Percentiles rank a stretch among this genome's conserved stretches.
Evolutionary conservation across 2,888 invertebrate species (phyloP).

Genomic region (Stomorhina lunata): DNA sequence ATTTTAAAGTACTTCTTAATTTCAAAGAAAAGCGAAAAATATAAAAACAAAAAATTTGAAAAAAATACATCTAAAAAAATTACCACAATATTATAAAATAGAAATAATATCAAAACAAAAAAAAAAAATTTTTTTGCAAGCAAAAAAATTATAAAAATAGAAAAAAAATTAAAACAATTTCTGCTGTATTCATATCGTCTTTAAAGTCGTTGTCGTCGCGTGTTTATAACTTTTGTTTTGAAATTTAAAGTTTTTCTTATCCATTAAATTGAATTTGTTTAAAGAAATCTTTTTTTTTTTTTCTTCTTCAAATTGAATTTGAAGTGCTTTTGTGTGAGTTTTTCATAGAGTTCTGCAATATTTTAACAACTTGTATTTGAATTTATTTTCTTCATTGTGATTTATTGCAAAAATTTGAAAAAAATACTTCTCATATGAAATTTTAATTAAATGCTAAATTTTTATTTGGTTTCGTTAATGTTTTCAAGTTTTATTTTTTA

Average conservation of each 20-base stretch:
- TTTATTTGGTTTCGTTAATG: background rate
- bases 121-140: conserved; percentile 11
- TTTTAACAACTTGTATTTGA: conserved; percentile 32
- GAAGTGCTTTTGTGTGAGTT: background rate
- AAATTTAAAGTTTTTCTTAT: conserved; percentile 21
- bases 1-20: conserved; percentile 44
- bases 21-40: conserved; percentile 50
- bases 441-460: background rate
- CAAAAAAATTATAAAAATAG: background rate
- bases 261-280: conserved; percentile 31
- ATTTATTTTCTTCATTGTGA: conserved; percentile 14
- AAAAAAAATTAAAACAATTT: conserved; percentile 23
- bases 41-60: too few relatives aligned
- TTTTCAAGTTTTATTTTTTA: background rate
- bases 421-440: background rate
- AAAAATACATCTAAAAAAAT: background rate
- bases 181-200: conserved; percentile 13
- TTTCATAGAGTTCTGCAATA: conserved; percentile 34
- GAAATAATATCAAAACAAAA: conserved; percentile 7
- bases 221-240: conserved; percentile 56
- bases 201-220: conserved; percentile 55
- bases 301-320: background rate
- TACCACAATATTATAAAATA: background rate
- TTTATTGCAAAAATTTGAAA: conserved; percentile 23
- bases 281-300: background rate